These are phyloP conservation scores for Aspidapion aeneum DNA, from an alignment of 2,888 invertebrate genomes.

Conservation along the genomic window DNA sequence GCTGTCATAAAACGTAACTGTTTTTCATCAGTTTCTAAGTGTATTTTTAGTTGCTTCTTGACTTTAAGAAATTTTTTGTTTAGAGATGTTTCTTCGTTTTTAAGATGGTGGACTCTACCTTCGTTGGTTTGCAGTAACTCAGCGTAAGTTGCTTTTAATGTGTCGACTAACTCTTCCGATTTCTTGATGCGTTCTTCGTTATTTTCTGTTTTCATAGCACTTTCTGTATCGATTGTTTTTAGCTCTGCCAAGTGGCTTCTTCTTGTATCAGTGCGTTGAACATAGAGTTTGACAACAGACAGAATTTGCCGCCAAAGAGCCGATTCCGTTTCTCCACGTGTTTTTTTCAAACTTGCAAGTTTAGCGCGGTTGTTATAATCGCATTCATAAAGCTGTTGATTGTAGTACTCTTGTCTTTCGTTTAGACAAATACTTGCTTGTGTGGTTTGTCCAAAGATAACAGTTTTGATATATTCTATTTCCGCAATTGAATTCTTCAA, in stretches of 20 bases:
- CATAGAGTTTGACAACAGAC: slow-evolving; percentile 35
- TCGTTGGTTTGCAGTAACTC: slow-evolving; percentile 26
- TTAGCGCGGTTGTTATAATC: slow-evolving; percentile 44
- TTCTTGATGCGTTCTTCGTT: slow-evolving; percentile 39
- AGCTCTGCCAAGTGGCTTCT: slow-evolving; percentile 44
- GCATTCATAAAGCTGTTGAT: slow-evolving; percentile 48
- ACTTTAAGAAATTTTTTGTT: slow-evolving; percentile 29
- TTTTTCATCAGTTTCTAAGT: slow-evolving; percentile 36
- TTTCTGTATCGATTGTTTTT: slow-evolving; percentile 40
- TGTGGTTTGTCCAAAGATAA: slow-evolving; percentile 44
- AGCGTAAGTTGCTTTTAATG: slow-evolving; percentile 31
- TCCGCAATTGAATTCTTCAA: slow-evolving; percentile 46
- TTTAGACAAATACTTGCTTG: slow-evolving; percentile 22
- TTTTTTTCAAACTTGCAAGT: slow-evolving; percentile 33
- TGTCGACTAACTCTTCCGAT: slow-evolving; percentile 35
- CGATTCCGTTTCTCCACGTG: slow-evolving; percentile 32
- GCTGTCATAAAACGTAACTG: slow-evolving; percentile 35
- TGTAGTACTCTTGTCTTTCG: slow-evolving; percentile 30
- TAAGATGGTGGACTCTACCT: slow-evolving; percentile 30
- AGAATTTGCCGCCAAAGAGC: slow-evolving; percentile 43
- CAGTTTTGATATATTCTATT: slow-evolving; percentile 44
- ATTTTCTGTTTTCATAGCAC: slow-evolving; percentile 36
- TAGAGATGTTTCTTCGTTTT: slow-evolving; percentile 26
- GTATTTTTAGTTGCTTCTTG: slow-evolving; percentile 32
- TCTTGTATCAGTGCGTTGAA: slow-evolving; percentile 39